These are phyloP conservation scores for Semotilus atromaculatus DNA, from an alignment of 2,797 vertebrate genomes.

Conservation along the genomic window DNA sequence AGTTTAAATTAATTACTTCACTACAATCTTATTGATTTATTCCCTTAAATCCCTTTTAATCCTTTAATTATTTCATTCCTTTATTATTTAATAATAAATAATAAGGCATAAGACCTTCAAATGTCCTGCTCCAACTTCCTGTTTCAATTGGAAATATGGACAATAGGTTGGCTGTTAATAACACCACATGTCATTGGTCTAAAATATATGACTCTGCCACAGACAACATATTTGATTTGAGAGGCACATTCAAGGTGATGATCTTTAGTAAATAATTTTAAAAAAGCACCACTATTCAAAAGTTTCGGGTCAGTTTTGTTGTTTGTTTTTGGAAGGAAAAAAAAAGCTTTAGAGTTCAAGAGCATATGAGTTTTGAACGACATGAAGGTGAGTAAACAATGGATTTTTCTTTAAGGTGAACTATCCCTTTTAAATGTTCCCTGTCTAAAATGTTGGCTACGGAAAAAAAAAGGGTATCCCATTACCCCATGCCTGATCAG, in stretches of 20 bases:
- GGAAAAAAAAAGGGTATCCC: constrained; percentile 12
- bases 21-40: background rate
- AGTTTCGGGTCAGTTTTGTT: too few relatives aligned
- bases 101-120: background rate
- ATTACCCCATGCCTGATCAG: constrained; percentile 37
- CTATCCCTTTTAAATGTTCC: background rate
- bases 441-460: background rate
- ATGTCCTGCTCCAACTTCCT: background rate
- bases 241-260: too few relatives aligned
- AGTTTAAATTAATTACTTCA: background rate
- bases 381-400: too few relatives aligned
- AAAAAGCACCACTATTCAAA: background rate
- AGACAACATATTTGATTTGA: background rate
- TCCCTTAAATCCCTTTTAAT: background rate
- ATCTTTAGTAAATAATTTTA: background rate
- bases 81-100: background rate
- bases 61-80: background rate
- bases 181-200: background rate
- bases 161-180: background rate
- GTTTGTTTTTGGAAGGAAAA: too few relatives aligned
- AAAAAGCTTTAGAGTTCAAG: background rate
- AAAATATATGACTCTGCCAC: too few relatives aligned
- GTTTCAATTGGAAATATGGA: background rate
- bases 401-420: background rate
- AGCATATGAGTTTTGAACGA: background rate